Conservation (phyloP, 2,797 vertebrate species). For the Lacerta viridis region DNA sequence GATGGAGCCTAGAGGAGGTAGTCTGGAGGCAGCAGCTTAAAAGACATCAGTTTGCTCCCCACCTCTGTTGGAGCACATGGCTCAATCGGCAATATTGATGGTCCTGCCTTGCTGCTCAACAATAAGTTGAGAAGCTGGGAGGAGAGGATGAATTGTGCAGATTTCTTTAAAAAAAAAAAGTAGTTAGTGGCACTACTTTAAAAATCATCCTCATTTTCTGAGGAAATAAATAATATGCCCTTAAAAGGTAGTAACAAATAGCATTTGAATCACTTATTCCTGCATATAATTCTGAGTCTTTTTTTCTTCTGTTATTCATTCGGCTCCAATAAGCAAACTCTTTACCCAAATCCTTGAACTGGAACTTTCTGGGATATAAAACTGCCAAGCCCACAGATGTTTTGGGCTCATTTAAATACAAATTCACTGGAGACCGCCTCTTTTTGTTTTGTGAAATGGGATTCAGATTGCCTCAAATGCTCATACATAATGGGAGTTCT, state of each 20-base stretch:
- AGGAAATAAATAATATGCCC: slow-evolving; percentile 15
- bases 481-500: neutral
- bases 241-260: neutral
- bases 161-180: neutral
- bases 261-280: slow-evolving; percentile 15
- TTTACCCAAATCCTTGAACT: slow-evolving; percentile 1
- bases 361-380: neutral
- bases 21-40: too few species aligned
- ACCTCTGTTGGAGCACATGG: too few species aligned
- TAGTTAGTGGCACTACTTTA: neutral
- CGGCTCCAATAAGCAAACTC: slow-evolving; percentile 18
- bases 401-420: slow-evolving; percentile 28
- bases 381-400: slow-evolving; percentile 1
- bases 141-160: neutral
- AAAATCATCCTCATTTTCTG: neutral
- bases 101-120: neutral
- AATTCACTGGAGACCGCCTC: slow-evolving; percentile 16
- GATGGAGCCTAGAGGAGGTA: too few species aligned
- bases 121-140: slow-evolving; percentile 18
- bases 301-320: slow-evolving; percentile 8
- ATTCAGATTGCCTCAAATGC: neutral
- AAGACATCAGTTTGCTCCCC: too few species aligned
- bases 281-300: neutral
- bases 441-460: neutral
- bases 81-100: too few species aligned